Base-by-base conservation (phyloP, 2,888 invertebrate genomes). In the Limulus polyphemus region DNA sequence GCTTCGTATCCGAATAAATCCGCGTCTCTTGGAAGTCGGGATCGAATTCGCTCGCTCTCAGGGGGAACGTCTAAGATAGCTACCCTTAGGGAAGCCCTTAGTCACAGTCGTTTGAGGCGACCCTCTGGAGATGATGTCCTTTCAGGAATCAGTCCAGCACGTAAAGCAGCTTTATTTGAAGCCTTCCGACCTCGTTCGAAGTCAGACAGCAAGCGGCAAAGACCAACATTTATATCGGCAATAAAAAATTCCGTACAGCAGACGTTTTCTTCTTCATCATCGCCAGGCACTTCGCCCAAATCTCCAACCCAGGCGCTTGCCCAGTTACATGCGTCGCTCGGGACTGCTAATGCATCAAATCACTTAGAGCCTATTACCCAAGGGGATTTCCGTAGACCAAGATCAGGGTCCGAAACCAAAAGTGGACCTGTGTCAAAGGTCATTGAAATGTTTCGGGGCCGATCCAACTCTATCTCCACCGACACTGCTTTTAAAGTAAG, bases 381-480 rank as follows among this genome's bases (percentile, higher is more conserved):
- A 52, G 13, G 56, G 46, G 32, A 46, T 16, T 56, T 16, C 46
- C 16, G 46, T 32, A 56, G 62, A 16, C 64, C 65, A 4, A 57
- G 70, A 10, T 69, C 71, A 13, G 80, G 83, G 10, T 83, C 85
- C 0, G 82, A 84, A 70, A 80, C 79, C 16, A 64, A 67, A 14
- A 63, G 82, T 69, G 71, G 73, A 4, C 88, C 91, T 3, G 90
- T 92, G 81, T 87, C 88, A 68, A 91, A 90, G 80, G 90, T 92
- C 58, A 90, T 90, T 84, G 91, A 92, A 76, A 86, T 91, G 74
- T 91, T 92, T 77, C 83, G 91, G 63, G 84, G 85, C 76, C 81
- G 86, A 69, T 84, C 86, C 64, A 85, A 86, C 75, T 83, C 84
- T 60, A 82, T 83, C 57, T 82, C 83, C 54, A 81, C 84, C 48